A percentile compares a stretch with the other conserved stretches of the same genome.
Conservation (phyloP, 2,113 vertebrate species). For the Rhinoptilus africanus region DNA sequence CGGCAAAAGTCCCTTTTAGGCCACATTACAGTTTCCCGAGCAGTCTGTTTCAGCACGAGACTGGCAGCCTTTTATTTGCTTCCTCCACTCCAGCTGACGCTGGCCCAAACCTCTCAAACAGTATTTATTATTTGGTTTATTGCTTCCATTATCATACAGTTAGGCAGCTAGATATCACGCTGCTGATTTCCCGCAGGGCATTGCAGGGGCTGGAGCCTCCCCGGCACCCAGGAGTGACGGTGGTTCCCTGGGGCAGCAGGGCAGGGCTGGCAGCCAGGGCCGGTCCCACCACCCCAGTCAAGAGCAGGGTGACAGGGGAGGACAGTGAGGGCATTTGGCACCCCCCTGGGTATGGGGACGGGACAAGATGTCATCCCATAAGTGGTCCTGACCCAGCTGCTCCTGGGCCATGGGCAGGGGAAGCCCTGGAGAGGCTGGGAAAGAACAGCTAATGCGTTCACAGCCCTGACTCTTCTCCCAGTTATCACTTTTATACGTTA, state of each 20-base stretch:
- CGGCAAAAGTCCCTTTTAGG: neutral
- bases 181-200: neutral
- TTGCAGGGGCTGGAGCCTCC: neutral
- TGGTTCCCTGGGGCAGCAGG: no score
- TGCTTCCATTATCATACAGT: neutral
- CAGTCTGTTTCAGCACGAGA: neutral
- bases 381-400: neutral
- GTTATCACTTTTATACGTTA: no score
- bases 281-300: neutral
- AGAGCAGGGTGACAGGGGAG: neutral
- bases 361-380: fast-evolving
- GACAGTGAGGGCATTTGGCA: fast-evolving
- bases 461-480: neutral
- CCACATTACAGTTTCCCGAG: neutral
- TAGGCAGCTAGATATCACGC: neutral
- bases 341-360: neutral
- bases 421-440: neutral
- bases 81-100: neutral
- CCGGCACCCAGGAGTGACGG: no score
- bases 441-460: fast-evolving
- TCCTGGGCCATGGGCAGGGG: neutral
- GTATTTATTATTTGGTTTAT: neutral
- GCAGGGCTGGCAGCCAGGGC: neutral
- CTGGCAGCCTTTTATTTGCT: neutral
- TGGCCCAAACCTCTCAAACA: neutral